Evolutionary conservation across 53 echinoderm and acorn worm species (phyloP), one percentile per base, ranked within the genome.

Genomic region (Mesocentrotus franciscanus): DNA sequence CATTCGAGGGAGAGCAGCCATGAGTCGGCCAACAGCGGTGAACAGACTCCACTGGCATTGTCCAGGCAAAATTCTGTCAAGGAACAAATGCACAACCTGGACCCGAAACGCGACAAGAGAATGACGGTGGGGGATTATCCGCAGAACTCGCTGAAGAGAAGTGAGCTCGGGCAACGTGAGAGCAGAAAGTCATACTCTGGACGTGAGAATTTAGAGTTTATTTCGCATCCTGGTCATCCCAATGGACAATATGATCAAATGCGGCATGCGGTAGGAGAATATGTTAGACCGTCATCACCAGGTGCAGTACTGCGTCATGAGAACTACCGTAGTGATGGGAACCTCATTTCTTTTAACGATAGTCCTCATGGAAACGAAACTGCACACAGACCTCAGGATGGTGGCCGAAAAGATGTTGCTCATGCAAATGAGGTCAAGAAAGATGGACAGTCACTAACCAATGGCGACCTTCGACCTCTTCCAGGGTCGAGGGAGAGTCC

Each of bases 1-100:
- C 97, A 97, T 92, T 96, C 96, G 34, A 94, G 96, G 94, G 97
- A 97, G 94, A 96, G 96, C 95, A 98, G 97, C 85, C 97, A 89
- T 14, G 97, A 97, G 93, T 94, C 94, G 2, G 94, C 94, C 60
- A 83, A 83, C 84, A 94, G 94, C 22, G 94, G 94, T 16, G 94
- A 94, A 42, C 94, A 83, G 58, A 94, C 94, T 15, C 94, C 94
- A 12, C 61, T 83, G 34, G 94, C 94, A 29, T 36, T 94, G 83
- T 94, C 94, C 59, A n/a, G 94, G 84, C 60, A 94, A 84, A 94
- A 94, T 61, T 94, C 94, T 18, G 20, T 94, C 36, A 56, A 83
- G 17, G 94, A 94, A 83, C 61, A 34, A 13, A 84, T 94, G 33
- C 81, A 79, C 35, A 61, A 33, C 34, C 18, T 10, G 4, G 81